phyloP scores from a whole-genome alignment of 2,888 invertebrate genomes.

The Limnephilus lunatus region DNA sequence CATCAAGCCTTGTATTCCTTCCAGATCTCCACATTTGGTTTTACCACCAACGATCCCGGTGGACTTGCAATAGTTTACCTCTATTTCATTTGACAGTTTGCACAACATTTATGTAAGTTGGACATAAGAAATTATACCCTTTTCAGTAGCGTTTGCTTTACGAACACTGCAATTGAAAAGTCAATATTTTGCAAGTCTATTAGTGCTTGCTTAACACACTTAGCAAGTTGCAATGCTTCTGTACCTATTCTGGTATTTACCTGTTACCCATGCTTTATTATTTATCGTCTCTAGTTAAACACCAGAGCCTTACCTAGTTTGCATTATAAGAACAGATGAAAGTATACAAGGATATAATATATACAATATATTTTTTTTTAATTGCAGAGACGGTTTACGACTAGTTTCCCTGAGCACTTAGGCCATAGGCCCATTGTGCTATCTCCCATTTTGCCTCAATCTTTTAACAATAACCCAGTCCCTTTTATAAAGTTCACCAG shows the following conservation, averaged over 20 bases:
- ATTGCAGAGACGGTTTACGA: too few relatives aligned
- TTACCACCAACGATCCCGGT: too few relatives aligned
- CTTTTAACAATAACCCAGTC: too few relatives aligned
- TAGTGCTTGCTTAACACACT: neutral
- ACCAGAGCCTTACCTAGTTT: neutral
- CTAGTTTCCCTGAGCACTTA: too few relatives aligned
- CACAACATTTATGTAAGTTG: neutral
- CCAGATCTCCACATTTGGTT: too few relatives aligned
- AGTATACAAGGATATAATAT: neutral
- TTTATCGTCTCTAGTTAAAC: neutral
- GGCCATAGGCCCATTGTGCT: too few relatives aligned
- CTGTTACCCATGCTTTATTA: neutral
- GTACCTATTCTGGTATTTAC: neutral
- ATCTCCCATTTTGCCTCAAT: too few relatives aligned
- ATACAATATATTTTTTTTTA: too few relatives aligned
- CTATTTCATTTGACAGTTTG: neutral
- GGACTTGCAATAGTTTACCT: too few relatives aligned
- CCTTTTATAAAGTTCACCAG: too few relatives aligned
- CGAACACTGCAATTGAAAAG: neutral
- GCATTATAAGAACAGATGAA: neutral
- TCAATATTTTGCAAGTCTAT: slow-evolving; percentile 7
- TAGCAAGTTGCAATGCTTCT: neutral
- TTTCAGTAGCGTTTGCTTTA: neutral
- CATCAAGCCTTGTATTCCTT: too few relatives aligned
- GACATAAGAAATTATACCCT: neutral